Percentiles rank a stretch among this genome's conserved stretches.
These are phyloP conservation scores for Andrena hattorfiana DNA, from an alignment of 2,888 invertebrate genomes.

Conservation along the genomic window DNA sequence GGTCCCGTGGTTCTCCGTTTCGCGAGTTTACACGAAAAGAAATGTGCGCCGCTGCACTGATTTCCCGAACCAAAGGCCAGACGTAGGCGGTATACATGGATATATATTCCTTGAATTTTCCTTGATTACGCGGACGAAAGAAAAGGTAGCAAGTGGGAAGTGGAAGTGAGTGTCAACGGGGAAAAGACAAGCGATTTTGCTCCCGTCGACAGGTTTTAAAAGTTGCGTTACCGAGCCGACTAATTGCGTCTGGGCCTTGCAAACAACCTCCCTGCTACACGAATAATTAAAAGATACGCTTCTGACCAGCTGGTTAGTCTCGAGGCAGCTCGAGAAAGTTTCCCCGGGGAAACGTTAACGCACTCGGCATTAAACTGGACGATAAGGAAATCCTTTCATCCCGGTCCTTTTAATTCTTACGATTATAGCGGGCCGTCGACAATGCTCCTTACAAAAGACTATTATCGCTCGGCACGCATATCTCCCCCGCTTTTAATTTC, in stretches of 20 bases:
- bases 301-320: not conserved
- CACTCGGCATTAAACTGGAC: not conserved
- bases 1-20: too few species aligned
- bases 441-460: not conserved
- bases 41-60: not conserved
- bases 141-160: constrained; percentile 44
- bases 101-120: constrained; percentile 20
- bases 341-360: constrained; percentile 3
- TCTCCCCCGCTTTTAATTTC: not conserved
- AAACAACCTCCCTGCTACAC: constrained; percentile 29
- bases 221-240: constrained; percentile 51
- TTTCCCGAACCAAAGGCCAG: constrained; percentile 5
- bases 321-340: constrained; percentile 1
- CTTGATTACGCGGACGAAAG: constrained; percentile 61
- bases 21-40: not conserved
- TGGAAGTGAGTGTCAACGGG: not conserved
- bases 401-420: not conserved
- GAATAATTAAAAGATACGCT: constrained; percentile 57
- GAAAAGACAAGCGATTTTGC: not conserved
- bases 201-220: constrained; percentile 52
- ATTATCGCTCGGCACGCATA: not conserved
- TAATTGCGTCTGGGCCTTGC: constrained; percentile 56
- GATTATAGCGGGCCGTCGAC: not conserved
- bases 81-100: not conserved
- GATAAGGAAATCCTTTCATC: not conserved